phyloP scores from a whole-genome alignment of 2,797 vertebrate genomes.

The Mus minutoides region DNA sequence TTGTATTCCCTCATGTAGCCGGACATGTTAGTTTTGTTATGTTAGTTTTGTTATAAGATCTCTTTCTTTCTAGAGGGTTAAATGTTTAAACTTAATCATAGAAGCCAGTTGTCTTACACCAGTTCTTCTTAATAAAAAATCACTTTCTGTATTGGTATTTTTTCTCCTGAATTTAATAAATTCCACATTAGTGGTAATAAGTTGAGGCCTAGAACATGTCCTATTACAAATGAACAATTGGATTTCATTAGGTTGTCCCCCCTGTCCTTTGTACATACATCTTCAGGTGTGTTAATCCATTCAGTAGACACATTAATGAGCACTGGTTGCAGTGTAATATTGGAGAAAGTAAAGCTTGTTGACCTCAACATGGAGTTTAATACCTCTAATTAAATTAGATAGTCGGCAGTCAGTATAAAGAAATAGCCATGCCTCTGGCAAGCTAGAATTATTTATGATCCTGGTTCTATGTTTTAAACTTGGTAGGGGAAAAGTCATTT shows the following conservation, averaged over 20 bases:
- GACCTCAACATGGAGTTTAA: conserved; percentile 90
- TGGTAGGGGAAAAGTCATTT: conserved; percentile 80
- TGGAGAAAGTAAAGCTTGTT: conserved; percentile 88
- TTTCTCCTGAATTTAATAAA: conserved; percentile 89
- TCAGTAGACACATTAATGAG: conserved; percentile 92
- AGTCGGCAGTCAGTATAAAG: conserved; percentile 87
- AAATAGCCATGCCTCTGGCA: conserved; percentile 90
- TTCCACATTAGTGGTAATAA: conserved; percentile 89
- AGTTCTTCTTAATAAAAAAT: conserved; percentile 79
- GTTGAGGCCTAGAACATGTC: conserved; percentile 85
- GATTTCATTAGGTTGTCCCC: conserved; percentile 88
- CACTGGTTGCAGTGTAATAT: conserved; percentile 90
- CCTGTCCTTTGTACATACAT: conserved; percentile 87
- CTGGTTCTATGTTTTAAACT: conserved; percentile 86
- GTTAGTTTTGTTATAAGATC: conserved; percentile 65
- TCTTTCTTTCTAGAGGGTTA: conserved; percentile 73
- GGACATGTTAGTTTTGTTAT: conserved; percentile 64
- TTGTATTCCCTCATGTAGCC: too few relatives aligned
- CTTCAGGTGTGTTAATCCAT: conserved; percentile 92
- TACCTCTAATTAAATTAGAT: conserved; percentile 91
- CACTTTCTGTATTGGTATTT: conserved; percentile 87
- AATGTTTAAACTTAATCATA: conserved; percentile 74
- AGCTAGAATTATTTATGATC: conserved; percentile 89
- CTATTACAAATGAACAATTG: conserved; percentile 88
- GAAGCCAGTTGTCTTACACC: conserved; percentile 65